Evolutionary conservation across 2,113 vertebrate genomes (phyloP).

Genomic region (Amphilophus citrinellus): DNA sequence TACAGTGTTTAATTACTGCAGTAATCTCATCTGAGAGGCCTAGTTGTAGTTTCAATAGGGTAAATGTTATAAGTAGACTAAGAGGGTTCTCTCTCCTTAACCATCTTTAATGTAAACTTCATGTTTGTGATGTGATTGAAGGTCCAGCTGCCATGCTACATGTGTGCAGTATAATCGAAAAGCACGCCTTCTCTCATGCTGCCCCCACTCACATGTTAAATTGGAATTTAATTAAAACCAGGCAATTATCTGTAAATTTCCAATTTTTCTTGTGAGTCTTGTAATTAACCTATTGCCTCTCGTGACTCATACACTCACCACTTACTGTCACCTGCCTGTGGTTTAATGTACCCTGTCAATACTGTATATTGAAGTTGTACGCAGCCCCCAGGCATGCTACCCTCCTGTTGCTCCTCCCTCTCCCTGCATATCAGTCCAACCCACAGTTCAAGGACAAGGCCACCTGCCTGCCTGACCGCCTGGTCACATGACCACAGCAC

Average conservation of each 20-base stretch:
- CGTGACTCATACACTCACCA: constrained; percentile 1
- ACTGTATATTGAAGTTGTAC: constrained; percentile 30
- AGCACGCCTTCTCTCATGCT: neutral
- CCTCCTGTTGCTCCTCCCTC: constrained; percentile 15
- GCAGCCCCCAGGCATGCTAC: constrained; percentile 21
- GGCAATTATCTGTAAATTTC: neutral
- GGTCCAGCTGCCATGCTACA: neutral
- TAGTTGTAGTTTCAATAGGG: constrained; percentile 34
- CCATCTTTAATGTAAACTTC: neutral
- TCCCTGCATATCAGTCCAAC: constrained; percentile 26
- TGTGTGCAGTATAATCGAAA: neutral
- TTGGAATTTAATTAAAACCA: neutral
- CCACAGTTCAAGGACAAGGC: constrained; percentile 76
- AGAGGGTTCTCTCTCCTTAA: neutral
- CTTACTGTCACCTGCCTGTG: neutral
- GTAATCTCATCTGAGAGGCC: constrained; percentile 64
- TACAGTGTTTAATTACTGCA: constrained; percentile 64
- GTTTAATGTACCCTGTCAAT: constrained; percentile 5
- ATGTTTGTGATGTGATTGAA: neutral
- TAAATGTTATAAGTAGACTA: constrained; percentile 30
- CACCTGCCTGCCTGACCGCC: constrained; percentile 71
- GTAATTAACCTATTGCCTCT: constrained; percentile 5
- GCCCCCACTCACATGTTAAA: neutral
- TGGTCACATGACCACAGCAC: constrained; percentile 87
- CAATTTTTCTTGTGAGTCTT: neutral